Base-by-base conservation (phyloP, 2,113 vertebrate species). In the Sialia sialis region DNA sequence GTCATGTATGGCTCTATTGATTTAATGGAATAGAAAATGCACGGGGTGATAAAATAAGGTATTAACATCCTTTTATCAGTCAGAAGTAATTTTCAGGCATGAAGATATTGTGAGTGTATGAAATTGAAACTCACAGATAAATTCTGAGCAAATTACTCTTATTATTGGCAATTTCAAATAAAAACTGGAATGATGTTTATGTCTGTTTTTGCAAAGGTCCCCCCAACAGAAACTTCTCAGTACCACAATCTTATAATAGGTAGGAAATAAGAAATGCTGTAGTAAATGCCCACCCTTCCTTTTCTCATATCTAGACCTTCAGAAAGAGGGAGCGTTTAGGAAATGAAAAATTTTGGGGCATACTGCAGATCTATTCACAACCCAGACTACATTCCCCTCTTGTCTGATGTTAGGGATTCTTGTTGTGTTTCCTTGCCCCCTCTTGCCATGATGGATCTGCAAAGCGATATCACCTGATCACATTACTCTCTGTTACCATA, bases 11-110 rank as follows among this genome's bases (percentile, higher is more conserved):
- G 41, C 58, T 85, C 34, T 85, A 88, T 82, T 75, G 82, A 90
- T 90, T 94, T 84, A 77, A 94, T 64, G 56, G 86, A 73, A 94
- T 73, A 70, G 67, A 96, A 95, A 96, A 94, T 87, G 51, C 46
- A 84, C 23, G 7, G 44, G 5, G 2, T 87, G 68, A 95, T 94
- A 92, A 94, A 89, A 86, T 77, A 83, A 92, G 82, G 48, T 76
- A 93, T 96, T 94, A 95, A 63, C 39, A 60, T 92, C 32, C 25
- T 89, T 91, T 90, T 93, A 93, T 91, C 63, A 88, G 78, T 78
- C 83, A 77, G 78, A 94, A 91, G 70, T 93, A 75, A 94, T 92
- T 94, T 93, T 83, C 66, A 80, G 77, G 84, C 72, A 59, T 92
- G 90, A 94, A 90, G 89, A 76, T 92, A 48, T 87, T 87, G 76